Conservation (phyloP, 2,888 invertebrate species). For the Willowsia nigromaculata region DNA sequence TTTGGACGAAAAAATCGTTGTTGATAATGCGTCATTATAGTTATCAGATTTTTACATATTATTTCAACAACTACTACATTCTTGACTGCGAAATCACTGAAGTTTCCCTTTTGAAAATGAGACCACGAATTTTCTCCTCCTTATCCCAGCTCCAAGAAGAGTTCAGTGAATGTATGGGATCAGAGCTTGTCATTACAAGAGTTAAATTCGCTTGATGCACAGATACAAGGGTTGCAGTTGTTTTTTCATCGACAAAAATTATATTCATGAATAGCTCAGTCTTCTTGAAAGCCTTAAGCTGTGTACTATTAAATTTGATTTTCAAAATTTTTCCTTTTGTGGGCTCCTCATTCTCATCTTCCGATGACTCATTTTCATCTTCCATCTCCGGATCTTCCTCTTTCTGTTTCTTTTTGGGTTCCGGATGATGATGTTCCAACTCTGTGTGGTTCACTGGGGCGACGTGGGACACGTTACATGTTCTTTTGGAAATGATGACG, state of each 20-base stretch:
- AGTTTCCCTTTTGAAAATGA: neutral
- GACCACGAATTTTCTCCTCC: neutral
- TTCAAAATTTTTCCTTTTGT: conserved; percentile 29
- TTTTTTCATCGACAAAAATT: conserved; percentile 75
- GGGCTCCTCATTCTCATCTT: neutral
- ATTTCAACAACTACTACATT: neutral
- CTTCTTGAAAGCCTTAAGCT: conserved; percentile 73
- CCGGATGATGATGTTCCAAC: conserved; percentile 9
- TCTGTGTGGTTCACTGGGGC: conserved; percentile 52
- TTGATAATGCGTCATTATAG: no score
- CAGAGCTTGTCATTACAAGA: conserved; percentile 71
- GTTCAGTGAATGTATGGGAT: conserved; percentile 54
- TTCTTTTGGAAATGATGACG: conserved; percentile 72
- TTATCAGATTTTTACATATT: no score
- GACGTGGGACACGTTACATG: conserved; percentile 66
- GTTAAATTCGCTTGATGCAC: conserved; percentile 74
- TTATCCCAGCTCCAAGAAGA: conserved; percentile 63
- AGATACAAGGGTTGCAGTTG: conserved; percentile 75
- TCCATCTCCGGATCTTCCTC: neutral
- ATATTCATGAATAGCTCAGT: conserved; percentile 75
- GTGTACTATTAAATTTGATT: conserved; percentile 70
- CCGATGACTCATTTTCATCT: neutral
- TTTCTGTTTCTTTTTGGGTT: neutral
- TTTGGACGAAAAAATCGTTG: neutral
- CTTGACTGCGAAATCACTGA: neutral